Conservation (phyloP, 2,113 vertebrate genomes). For the Thomomys bottae region DNA sequence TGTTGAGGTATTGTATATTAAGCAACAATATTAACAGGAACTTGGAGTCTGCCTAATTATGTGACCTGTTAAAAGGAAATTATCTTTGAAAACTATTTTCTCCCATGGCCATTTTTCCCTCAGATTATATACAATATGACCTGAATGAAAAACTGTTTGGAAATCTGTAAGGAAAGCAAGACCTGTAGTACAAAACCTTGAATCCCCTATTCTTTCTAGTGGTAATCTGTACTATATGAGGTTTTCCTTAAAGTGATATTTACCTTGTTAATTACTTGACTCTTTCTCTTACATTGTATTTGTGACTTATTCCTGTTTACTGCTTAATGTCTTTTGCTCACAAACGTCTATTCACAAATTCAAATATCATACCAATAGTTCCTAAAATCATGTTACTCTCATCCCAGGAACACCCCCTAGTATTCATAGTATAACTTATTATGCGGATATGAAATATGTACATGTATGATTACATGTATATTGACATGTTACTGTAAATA, state of each 20-base stretch:
- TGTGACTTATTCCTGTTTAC: neutral
- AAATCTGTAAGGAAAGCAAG: neutral
- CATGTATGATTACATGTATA: neutral
- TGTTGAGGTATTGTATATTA: neutral
- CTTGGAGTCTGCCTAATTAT: neutral
- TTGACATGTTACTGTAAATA: neutral
- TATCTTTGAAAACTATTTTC: neutral
- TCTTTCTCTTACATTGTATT: conserved; percentile 20
- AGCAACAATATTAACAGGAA: neutral
- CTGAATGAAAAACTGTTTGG: neutral
- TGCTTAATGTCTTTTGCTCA: neutral
- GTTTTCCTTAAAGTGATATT: neutral
- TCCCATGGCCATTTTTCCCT: neutral
- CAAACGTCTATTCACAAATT: neutral
- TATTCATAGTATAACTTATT: neutral
- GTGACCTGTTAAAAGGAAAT: neutral
- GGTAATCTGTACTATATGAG: neutral
- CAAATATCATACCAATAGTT: no score
- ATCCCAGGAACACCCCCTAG: neutral
- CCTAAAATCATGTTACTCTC: neutral
- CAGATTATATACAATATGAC: neutral
- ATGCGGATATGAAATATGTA: neutral
- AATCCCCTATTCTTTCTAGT: neutral
- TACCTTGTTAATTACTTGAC: neutral
- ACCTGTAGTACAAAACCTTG: neutral